Evolutionary conservation across 2,113 vertebrate genomes (phyloP).

Genomic region (Canis aureus): DNA sequence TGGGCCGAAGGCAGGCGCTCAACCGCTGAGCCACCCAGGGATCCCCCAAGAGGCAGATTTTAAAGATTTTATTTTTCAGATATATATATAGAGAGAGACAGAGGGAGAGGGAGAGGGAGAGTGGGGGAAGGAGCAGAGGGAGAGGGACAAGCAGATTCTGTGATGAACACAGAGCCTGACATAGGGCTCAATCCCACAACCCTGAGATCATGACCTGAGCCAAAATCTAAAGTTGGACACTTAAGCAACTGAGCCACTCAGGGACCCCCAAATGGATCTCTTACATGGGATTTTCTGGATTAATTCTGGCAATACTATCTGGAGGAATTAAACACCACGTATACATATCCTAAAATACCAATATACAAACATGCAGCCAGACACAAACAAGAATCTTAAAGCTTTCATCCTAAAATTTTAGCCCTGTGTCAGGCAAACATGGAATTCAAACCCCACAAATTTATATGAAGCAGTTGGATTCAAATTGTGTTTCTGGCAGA

Average conservation of each 20-base stretch:
- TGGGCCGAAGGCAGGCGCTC: too few relatives aligned
- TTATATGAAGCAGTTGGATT: not conserved
- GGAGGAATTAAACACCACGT: not conserved
- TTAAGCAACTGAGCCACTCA: not conserved
- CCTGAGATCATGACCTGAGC: not conserved
- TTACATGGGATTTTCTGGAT: not conserved
- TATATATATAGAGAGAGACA: not conserved
- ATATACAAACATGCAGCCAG: not conserved
- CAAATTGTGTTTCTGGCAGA: not conserved
- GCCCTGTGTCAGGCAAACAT: not conserved
- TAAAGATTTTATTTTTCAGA: not conserved
- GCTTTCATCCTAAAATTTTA: not conserved
- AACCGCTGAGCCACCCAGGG: too few relatives aligned
- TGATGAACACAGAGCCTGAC: not conserved
- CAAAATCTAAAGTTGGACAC: not conserved
- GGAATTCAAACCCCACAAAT: not conserved
- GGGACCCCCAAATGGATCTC: not conserved
- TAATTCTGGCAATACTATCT: not conserved
- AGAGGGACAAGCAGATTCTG: not conserved
- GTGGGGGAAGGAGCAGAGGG: too few relatives aligned
- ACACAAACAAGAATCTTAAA: not conserved
- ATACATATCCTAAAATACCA: not conserved
- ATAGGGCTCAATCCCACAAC: not conserved
- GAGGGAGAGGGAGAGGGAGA: not conserved
- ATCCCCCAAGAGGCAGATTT: not conserved